phyloP scores from a whole-genome alignment of 2,888 invertebrate genomes.

The Trissoscelio sp. region DNA sequence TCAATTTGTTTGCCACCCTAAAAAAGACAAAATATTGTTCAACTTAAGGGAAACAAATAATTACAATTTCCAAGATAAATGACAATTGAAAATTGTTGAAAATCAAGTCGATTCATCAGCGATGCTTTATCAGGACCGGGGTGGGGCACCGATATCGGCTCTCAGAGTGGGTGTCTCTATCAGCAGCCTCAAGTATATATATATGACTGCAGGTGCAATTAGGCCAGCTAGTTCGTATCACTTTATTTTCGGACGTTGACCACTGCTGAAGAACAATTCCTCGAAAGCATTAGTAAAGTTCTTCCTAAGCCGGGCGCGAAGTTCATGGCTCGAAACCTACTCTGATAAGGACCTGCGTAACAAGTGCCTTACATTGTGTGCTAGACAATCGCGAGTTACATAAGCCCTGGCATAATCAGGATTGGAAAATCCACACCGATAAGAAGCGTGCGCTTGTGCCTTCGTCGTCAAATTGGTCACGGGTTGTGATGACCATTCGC shows the following conservation, averaged over 20 bases:
- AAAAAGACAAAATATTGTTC: neutral
- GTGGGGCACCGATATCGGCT: conserved; percentile 82
- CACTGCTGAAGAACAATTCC: too few species aligned
- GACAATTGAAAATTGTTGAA: neutral
- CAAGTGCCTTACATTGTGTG: conserved; percentile 26
- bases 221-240: conserved; percentile 77
- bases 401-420: conserved; percentile 23
- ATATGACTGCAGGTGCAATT: conserved; percentile 79
- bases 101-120: conserved; percentile 28
- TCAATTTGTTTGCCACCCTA: too few species aligned
- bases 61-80: neutral
- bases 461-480: neutral
- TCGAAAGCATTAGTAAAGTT: too few species aligned
- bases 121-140: conserved; percentile 70
- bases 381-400: conserved; percentile 48
- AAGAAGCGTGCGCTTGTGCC: neutral
- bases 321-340: conserved; percentile 10
- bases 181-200: conserved; percentile 78
- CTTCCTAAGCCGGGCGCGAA: conserved; percentile 15
- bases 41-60: neutral
- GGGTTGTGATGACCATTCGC: too few species aligned
- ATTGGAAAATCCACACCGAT: neutral
- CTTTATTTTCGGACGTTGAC: conserved; percentile 36
- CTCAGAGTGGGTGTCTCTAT: conserved; percentile 80
- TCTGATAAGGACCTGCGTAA: conserved; percentile 25